A percentile compares a stretch with the other conserved stretches of the same genome.
phyloP scores from a whole-genome alignment of 1,140 invertebrate species.

The Berghia stephanieae region DNA sequence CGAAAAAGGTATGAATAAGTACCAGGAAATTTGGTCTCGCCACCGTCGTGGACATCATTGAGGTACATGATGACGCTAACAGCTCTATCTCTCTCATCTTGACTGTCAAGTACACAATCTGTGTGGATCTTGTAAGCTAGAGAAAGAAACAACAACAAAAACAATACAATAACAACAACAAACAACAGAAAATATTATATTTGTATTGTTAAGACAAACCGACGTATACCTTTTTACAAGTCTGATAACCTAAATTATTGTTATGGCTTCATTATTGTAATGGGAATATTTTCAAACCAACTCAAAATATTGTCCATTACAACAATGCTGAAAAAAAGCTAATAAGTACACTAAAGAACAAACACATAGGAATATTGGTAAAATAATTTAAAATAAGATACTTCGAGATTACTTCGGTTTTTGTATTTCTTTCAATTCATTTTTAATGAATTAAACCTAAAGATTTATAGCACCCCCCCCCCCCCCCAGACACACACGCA shows the following conservation, averaged over 20 bases:
- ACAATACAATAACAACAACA: constrained; percentile 8
- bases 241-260: no score
- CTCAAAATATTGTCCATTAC: no score
- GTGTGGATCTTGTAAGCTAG: constrained; percentile 65
- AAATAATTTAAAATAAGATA: no score
- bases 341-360: no score
- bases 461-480: neutral
- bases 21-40: constrained; percentile 65
- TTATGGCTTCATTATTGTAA: no score
- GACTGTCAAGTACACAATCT: constrained; percentile 54
- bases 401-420: no score
- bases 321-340: no score
- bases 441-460: no score
- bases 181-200: neutral
- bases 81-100: constrained; percentile 57
- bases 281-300: no score
- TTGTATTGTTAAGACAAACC: neutral
- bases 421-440: no score
- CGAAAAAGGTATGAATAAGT: constrained; percentile 7
- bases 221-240: no score
- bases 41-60: constrained; percentile 59
- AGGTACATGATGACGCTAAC: constrained; percentile 63
- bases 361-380: no score
- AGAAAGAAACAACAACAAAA: neutral
- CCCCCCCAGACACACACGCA: neutral